Percentiles rank a stretch among this genome's conserved stretches.
phyloP scores from a whole-genome alignment of 2,888 invertebrate species.

The Dolichomitus sp. region DNA sequence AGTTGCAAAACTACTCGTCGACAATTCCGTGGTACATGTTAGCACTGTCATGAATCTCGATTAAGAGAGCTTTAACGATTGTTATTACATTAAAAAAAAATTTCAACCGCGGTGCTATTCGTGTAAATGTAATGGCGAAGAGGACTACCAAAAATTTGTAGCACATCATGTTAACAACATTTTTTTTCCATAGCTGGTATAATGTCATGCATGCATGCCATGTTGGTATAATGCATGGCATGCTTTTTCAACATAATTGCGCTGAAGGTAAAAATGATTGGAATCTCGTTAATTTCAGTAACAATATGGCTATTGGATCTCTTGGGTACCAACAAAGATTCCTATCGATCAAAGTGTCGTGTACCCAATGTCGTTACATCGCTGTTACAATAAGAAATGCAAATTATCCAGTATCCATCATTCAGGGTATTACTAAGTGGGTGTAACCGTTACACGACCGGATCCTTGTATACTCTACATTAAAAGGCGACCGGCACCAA shows the following conservation, averaged over 20 bases:
- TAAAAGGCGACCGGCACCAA: slow-evolving; percentile 16
- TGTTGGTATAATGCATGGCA: too few relatives aligned
- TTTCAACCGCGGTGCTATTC: too few relatives aligned
- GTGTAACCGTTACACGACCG: slow-evolving; percentile 21
- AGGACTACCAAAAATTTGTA: too few relatives aligned
- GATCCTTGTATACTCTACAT: slow-evolving; percentile 23
- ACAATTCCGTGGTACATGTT: slow-evolving; percentile 7
- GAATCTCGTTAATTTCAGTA: background rate
- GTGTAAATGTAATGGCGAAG: too few relatives aligned
- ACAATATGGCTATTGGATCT: background rate
- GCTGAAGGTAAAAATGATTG: too few relatives aligned
- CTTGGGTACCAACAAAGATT: background rate
- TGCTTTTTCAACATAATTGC: too few relatives aligned
- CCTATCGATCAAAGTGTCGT: slow-evolving; percentile 18
- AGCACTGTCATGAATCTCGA: background rate
- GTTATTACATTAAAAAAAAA: background rate
- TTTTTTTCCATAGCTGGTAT: too few relatives aligned
- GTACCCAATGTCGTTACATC: slow-evolving; percentile 5
- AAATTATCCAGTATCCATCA: slow-evolving; percentile 59
- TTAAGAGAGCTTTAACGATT: background rate
- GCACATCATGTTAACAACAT: too few relatives aligned
- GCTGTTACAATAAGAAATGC: slow-evolving; percentile 46
- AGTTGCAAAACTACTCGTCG: background rate
- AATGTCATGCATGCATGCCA: too few relatives aligned
- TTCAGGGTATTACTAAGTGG: slow-evolving; percentile 25